A percentile compares a stretch with the other conserved stretches of the same genome.
These are phyloP conservation scores for Indri indri DNA, from an alignment of 2,113 vertebrate species.

Conservation along the genomic window DNA sequence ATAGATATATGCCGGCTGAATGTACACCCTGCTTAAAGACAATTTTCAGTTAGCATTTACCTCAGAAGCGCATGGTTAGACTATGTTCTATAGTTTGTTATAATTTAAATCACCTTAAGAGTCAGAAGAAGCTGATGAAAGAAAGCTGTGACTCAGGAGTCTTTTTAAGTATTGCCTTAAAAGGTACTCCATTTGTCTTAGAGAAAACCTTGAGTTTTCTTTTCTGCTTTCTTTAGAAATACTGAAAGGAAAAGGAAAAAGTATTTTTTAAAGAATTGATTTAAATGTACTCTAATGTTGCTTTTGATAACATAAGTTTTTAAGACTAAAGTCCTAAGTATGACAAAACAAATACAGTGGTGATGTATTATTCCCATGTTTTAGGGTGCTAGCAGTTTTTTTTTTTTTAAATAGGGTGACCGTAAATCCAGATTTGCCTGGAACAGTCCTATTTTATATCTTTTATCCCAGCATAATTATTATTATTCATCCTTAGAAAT, in stretches of 20 bases:
- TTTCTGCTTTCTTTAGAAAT: slow-evolving; percentile 38
- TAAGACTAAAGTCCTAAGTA: not conserved
- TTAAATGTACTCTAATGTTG: slow-evolving; percentile 31
- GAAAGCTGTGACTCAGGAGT: not conserved
- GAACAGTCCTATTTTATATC: not conserved
- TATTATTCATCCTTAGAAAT: not conserved
- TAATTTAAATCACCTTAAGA: slow-evolving; percentile 27
- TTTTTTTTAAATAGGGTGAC: not conserved
- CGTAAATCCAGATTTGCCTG: not conserved
- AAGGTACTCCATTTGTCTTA: not conserved
- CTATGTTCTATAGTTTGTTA: not conserved
- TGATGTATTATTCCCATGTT: not conserved
- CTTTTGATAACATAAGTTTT: slow-evolving; percentile 25
- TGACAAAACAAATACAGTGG: not conserved
- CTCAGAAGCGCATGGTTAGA: not conserved
- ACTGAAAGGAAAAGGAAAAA: not conserved
- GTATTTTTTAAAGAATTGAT: not conserved
- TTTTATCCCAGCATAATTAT: not conserved
- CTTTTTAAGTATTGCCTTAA: slow-evolving; percentile 12
- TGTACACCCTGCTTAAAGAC: not conserved
- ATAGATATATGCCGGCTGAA: not conserved
- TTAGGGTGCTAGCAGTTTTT: not conserved
- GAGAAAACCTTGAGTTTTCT: not conserved
- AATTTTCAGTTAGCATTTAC: not conserved
- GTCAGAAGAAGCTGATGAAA: not conserved